Evolutionary conservation across 64 coral and sea anemone genomes (phyloP).

Genomic region (Montipora capricornis): DNA sequence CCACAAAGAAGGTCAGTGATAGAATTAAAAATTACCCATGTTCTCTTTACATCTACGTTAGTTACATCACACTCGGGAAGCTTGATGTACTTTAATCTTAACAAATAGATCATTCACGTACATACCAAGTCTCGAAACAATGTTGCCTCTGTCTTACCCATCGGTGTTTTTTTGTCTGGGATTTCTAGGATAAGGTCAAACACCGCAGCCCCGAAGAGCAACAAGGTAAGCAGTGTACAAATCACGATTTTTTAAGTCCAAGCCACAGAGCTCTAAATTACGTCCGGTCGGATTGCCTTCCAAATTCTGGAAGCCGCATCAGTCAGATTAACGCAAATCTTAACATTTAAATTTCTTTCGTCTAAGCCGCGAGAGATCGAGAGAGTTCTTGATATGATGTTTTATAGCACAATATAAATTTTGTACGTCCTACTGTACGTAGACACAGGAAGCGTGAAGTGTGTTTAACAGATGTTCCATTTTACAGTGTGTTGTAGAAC

Average conservation of each 20-base stretch:
- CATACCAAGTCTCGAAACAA: not conserved
- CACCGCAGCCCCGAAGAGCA: constrained; percentile 13
- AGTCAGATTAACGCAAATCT: constrained; percentile 15
- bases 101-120: too few species aligned
- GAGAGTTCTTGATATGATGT: too few species aligned
- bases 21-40: not conserved
- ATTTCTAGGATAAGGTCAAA: not conserved
- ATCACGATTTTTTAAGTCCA: not conserved
- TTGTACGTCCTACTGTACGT: not conserved
- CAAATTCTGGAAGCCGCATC: not conserved
- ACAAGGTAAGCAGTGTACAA: constrained; percentile 13
- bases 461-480: too few species aligned
- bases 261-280: not conserved
- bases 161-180: not conserved
- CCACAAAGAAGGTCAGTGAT: constrained; percentile 10
- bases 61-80: not conserved
- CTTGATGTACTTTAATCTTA: not conserved
- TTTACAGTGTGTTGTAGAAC: not conserved
- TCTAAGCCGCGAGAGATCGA: not conserved
- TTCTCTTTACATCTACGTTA: not conserved
- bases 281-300: constrained; percentile 13
- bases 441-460: not conserved
- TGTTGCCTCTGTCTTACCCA: not conserved
- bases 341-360: not conserved
- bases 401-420: not conserved